Base-by-base conservation (phyloP, 2,888 invertebrate genomes). In the Buathra laborator region DNA sequence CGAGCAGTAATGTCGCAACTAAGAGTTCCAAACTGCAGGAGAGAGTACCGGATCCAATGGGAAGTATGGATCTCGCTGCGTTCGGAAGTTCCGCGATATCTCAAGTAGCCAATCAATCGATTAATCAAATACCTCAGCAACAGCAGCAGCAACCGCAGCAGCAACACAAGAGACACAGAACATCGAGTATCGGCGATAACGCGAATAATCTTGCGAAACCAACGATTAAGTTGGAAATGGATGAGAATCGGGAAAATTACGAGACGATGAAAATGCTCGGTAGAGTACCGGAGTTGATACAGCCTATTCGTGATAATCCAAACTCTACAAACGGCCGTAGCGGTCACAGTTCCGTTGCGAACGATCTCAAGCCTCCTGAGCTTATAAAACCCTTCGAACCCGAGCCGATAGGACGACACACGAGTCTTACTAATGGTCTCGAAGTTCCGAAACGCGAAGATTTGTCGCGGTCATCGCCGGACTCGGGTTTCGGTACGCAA, bases 321-420 rank as follows among this genome's bases (percentile, higher is more conserved):
- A 70, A 76, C 7, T 88, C 90, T 56, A 86, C 87, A n/a, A 90
- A 89, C 44, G 88, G 87, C 24, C 85, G 85, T 3, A 75, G 81
- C 37, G 56, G 62, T 64, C 29, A 71, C 19, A 86, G 85, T n/a
- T 88, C 88, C 1, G 83, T 90, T 3, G 81, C 86, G 2, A 91
- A 91, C 37, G 90, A 90, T 37, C 79, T 90, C 62, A 90, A 90
- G 75, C 89, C 89, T 32, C 90, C 90, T 0, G 93, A 92, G 56
- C 83, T 90, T 9, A 86, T 91, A 14, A 92, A 92, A 84, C 88
- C 92, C 0, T 90, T 92, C 44, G 91, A 92, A 4, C 93, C 94
- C 19, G 94, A 94, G 80, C 71, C 92, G 83, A 82, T 16, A 29
- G 84, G 5, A 72, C 72, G 14, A 84, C 86, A 7, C 84, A 0